phyloP scores from a whole-genome alignment of 2,113 vertebrate species.

The Peromyscus leucopus region DNA sequence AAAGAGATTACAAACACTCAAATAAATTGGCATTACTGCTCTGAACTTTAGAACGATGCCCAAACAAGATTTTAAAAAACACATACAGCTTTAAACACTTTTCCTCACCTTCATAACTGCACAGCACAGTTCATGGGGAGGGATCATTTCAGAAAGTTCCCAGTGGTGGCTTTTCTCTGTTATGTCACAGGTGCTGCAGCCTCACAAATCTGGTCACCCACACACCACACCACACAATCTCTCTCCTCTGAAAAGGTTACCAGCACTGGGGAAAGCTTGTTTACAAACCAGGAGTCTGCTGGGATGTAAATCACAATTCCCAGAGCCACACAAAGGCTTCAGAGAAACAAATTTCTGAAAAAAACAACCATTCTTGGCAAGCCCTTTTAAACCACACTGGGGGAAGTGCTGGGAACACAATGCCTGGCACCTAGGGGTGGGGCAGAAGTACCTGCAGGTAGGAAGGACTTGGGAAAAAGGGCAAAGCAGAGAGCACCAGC shows the following conservation, averaged over 20 bases:
- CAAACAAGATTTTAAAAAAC: background rate
- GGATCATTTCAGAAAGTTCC: background rate
- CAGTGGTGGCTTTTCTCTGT: background rate
- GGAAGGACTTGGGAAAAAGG: no score
- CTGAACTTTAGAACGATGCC: background rate
- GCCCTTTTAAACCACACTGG: background rate
- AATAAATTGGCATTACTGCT: background rate
- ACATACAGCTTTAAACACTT: background rate
- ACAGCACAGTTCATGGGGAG: background rate
- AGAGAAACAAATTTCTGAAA: background rate
- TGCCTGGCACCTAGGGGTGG: background rate
- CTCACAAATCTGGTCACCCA: background rate
- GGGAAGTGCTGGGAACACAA: background rate
- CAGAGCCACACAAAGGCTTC: background rate
- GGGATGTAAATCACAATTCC: background rate
- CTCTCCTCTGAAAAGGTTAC: background rate
- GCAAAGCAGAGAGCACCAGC: no score
- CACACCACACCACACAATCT: background rate
- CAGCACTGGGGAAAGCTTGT: background rate
- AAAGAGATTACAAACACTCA: background rate
- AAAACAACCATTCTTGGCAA: background rate
- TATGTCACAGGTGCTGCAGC: background rate
- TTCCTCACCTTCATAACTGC: background rate
- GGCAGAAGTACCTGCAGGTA: background rate
- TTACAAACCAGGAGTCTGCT: background rate